Percentiles rank a stretch among this genome's conserved stretches.
phyloP scores from a whole-genome alignment of 2,888 invertebrate genomes.

The Pandemis corylana region DNA sequence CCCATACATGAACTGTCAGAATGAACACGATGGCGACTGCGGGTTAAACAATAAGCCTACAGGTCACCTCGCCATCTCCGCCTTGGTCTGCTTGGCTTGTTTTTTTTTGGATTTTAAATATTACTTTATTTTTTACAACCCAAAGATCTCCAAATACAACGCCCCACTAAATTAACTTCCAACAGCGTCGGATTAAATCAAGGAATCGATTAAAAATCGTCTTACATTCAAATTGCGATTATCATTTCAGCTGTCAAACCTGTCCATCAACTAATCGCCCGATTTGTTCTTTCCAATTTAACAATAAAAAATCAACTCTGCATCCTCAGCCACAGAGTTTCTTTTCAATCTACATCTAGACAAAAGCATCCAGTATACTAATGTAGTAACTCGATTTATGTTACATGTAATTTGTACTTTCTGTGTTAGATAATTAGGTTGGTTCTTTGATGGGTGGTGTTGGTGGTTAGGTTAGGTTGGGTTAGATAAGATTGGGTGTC shows the following conservation, averaged over 20 bases:
- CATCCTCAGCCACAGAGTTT: neutral
- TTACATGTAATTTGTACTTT: constrained; percentile 5
- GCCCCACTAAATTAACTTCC: constrained; percentile 51
- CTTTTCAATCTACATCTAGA: neutral
- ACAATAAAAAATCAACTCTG: neutral
- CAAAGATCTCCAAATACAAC: constrained; percentile 29
- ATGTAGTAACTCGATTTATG: neutral
- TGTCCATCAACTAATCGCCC: constrained; percentile 32
- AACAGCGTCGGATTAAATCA: constrained; percentile 51
- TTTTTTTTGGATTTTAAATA: no score
- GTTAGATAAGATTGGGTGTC: constrained; percentile 50
- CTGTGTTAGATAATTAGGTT: neutral
- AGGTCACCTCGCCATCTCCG: no score
- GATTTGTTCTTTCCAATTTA: constrained; percentile 9
- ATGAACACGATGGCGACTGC: no score
- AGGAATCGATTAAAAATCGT: constrained; percentile 44
- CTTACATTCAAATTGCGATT: constrained; percentile 40
- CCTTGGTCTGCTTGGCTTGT: no score
- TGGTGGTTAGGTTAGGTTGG: constrained; percentile 12
- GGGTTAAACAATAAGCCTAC: no score
- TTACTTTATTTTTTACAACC: no score
- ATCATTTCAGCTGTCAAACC: constrained; percentile 44
- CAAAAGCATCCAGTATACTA: no score
- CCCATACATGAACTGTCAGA: no score
- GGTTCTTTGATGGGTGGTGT: neutral